Conservation (phyloP, 2,113 vertebrate species). For the Rhynchomys soricoides region DNA sequence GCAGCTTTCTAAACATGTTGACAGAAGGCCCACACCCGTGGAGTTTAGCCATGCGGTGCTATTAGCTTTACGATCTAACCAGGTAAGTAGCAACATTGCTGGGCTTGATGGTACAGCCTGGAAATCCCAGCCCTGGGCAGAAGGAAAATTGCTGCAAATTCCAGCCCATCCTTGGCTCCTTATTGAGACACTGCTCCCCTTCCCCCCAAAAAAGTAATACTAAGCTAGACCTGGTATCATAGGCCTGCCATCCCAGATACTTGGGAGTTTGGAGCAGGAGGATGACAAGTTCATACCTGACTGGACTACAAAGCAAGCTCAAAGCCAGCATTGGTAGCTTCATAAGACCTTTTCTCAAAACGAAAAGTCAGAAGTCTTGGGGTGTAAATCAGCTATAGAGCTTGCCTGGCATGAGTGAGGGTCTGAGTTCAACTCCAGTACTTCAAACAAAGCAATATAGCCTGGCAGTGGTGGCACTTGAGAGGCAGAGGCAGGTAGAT, state of each 20-base stretch:
- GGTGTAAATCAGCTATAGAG: not conserved
- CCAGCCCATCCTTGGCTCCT: not conserved
- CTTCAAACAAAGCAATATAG: not conserved
- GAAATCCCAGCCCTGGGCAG: not conserved
- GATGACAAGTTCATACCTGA: not conserved
- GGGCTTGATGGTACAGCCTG: not conserved
- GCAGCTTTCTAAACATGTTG: not conserved
- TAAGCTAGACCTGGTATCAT: not conserved
- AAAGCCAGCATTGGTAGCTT: not conserved
- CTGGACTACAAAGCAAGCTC: not conserved
- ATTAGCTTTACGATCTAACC: not conserved
- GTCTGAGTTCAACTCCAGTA: not conserved
- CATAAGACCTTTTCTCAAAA: not conserved
- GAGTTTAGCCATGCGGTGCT: not conserved
- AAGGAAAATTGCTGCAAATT: not conserved
- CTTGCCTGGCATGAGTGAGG: not conserved
- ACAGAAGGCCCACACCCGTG: not conserved
- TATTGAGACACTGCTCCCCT: not conserved
- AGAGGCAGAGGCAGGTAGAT: not conserved
- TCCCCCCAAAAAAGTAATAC: not conserved
- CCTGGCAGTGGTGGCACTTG: not conserved
- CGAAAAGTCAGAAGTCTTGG: not conserved
- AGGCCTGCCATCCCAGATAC: not conserved
- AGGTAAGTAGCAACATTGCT: not conserved
- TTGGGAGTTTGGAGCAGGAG: not conserved